Evolutionary conservation across 1,140 invertebrate genomes (phyloP), one percentile per base, ranked within the genome.

Genomic region (Ostrea denselamellosa): DNA sequence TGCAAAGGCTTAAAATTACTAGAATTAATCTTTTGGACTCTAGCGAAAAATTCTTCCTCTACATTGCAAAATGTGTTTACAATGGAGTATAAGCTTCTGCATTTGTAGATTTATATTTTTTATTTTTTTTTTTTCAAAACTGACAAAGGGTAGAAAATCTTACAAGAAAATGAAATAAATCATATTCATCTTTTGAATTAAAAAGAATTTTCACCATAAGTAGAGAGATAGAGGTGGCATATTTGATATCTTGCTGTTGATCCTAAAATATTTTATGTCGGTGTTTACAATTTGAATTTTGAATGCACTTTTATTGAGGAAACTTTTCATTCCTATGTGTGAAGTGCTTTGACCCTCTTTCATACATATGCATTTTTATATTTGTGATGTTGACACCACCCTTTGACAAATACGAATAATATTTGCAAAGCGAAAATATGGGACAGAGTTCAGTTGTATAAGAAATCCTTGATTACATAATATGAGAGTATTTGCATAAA

Each of bases 301-400:
- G 10, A 28, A 77, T 77, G 10, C 68, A 77, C 68, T 77, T 17
- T 14, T 12, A 77, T 19, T 14, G 28, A 77, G 68, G 14, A 17
- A 34, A 9, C 28, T 8, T 34, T 77, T 77, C 14, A 28, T 77
- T 34, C 28, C 10, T 34, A 77, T 28, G 25, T 34, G 25, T 77
- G 68, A 77, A 77, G 28, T 77, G 22, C 68, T 34, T 12, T 77
- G 68, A 77, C 68, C 56, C 8, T 77, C 25, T 34, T 77, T 77
- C 17, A 77, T 77, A 77, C 9, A 77, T 77, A 25, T 34, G 68
- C 68, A 34, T 28, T 28, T 44, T 77, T 77, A 34, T 12, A 28
- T 34, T 77, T 77, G 68, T 77, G 28, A 77, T 14, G 25, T 28
- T 34, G 68, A 25, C 28, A 77, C 68, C 25, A 28, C 68, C 25